phyloP scores from a whole-genome alignment of 2,888 invertebrate genomes.

The Lepidocyrtinus sp. region DNA sequence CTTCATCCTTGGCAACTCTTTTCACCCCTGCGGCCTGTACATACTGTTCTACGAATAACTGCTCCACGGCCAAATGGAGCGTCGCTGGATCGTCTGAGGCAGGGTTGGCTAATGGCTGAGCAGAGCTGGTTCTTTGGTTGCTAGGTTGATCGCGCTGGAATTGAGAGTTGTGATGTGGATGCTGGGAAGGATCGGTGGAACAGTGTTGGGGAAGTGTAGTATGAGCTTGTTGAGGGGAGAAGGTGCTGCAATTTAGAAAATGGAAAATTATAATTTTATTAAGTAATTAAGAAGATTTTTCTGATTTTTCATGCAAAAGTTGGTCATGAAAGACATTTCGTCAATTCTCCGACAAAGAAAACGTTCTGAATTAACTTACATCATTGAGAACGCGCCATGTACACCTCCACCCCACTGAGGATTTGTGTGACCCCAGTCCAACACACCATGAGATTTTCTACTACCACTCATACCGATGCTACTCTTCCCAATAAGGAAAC shows the following conservation, averaged over 20 bases:
- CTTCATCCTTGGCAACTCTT: constrained; percentile 31
- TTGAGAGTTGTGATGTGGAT: not conserved
- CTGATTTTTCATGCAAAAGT: too few relatives aligned
- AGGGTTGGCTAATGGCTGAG: not conserved
- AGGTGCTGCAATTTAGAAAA: not conserved
- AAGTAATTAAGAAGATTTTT: too few relatives aligned
- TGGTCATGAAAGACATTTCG: too few relatives aligned
- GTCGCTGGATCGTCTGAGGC: constrained; percentile 17
- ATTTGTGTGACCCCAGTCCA: not conserved
- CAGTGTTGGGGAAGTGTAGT: not conserved
- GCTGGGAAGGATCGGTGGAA: not conserved
- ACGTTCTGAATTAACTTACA: not conserved
- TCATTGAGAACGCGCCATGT: not conserved
- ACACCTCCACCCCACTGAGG: not conserved
- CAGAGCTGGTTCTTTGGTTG: not conserved
- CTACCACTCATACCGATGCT: constrained; percentile 11
- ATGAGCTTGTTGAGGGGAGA: not conserved
- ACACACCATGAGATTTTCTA: not conserved
- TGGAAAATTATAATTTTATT: not conserved
- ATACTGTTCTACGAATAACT: constrained; percentile 23
- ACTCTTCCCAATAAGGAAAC: constrained; percentile 34
- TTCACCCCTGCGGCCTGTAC: constrained; percentile 33
- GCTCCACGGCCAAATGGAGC: constrained; percentile 42
- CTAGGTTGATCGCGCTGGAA: not conserved
- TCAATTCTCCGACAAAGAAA: too few relatives aligned